Percentiles rank a stretch among this genome's conserved stretches.
phyloP scores from a whole-genome alignment of 2,888 invertebrate species.

The Drepanosiphum platanoidis region DNA sequence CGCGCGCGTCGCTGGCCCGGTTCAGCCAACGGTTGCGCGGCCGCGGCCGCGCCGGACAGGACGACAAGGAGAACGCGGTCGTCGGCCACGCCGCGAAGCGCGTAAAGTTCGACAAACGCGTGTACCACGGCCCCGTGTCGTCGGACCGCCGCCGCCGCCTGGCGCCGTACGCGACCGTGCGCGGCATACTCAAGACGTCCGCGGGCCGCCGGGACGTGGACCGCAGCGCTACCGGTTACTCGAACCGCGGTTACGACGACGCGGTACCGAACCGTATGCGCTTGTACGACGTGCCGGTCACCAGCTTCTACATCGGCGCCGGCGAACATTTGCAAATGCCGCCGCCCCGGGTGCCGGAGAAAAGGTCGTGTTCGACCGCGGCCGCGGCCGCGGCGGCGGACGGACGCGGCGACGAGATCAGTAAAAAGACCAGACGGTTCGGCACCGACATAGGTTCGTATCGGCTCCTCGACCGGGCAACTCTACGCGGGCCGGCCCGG shows the following conservation, averaged over 20 bases:
- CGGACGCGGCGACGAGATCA: not conserved
- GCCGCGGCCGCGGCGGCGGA: not conserved
- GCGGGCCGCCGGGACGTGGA: not conserved
- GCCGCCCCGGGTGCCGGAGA: not conserved
- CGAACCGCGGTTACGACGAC: conserved; percentile 24
- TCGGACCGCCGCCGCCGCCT: not conserved
- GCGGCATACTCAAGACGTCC: conserved; percentile 39
- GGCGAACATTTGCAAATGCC: conserved; percentile 3
- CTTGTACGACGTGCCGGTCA: conserved; percentile 62
- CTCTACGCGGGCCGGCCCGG: too few relatives aligned
- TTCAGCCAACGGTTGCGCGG: conserved; percentile 51
- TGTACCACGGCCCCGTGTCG: conserved; percentile 30
- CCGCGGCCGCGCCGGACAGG: conserved; percentile 30
- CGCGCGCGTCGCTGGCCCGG: conserved; percentile 43
- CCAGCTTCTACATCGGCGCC: conserved; percentile 61
- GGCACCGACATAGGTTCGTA: conserved; percentile 57
- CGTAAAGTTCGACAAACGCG: conserved; percentile 57
- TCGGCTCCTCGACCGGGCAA: too few relatives aligned
- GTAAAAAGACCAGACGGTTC: conserved; percentile 49
- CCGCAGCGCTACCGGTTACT: not conserved
- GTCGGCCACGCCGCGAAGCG: conserved; percentile 1
- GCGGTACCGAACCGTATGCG: conserved; percentile 61
- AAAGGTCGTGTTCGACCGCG: conserved; percentile 2
- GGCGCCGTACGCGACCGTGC: not conserved
- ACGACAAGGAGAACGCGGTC: conserved; percentile 25